phyloP scores from a whole-genome alignment of 1,140 invertebrate species.

The Drosophila sp. region DNA sequence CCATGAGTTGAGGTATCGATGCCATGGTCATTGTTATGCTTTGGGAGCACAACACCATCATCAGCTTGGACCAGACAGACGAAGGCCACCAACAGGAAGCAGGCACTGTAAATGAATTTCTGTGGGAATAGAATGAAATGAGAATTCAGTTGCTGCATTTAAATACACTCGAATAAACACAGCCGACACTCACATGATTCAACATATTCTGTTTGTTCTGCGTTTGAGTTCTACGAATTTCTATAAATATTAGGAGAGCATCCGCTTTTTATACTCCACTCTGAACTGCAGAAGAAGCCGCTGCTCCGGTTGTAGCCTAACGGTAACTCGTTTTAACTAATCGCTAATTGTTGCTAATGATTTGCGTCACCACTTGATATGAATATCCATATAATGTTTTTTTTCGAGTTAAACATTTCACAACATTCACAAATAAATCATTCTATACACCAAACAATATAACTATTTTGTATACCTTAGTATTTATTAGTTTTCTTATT shows the following conservation, averaged over 20 bases:
- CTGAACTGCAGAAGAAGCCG: slow-evolving; percentile 7
- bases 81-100: slow-evolving; percentile 26
- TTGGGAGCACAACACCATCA: slow-evolving; percentile 48
- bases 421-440: no score
- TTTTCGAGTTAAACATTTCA: no score
- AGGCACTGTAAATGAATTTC: slow-evolving; percentile 14
- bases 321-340: slow-evolving; percentile 66
- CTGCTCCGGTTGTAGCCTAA: slow-evolving; percentile 2
- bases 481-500: no score
- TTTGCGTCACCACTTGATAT: slow-evolving; percentile 51
- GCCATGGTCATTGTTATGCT: slow-evolving; percentile 47
- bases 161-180: background rate
- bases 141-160: background rate
- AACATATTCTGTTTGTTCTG: slow-evolving; percentile 51
- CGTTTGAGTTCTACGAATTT: slow-evolving; percentile 14
- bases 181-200: slow-evolving; percentile 62
- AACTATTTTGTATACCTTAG: no score
- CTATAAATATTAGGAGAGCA: slow-evolving; percentile 27
- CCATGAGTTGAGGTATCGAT: slow-evolving; percentile 53
- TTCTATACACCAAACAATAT: no score
- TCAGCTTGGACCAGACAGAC: slow-evolving; percentile 30
- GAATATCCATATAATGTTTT: slow-evolving; percentile 57
- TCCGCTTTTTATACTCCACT: slow-evolving; percentile 57
- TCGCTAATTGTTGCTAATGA: slow-evolving; percentile 54
- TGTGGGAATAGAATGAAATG: background rate